Conservation (phyloP, 2,113 vertebrate genomes). For the Odontesthes bonariensis region DNA sequence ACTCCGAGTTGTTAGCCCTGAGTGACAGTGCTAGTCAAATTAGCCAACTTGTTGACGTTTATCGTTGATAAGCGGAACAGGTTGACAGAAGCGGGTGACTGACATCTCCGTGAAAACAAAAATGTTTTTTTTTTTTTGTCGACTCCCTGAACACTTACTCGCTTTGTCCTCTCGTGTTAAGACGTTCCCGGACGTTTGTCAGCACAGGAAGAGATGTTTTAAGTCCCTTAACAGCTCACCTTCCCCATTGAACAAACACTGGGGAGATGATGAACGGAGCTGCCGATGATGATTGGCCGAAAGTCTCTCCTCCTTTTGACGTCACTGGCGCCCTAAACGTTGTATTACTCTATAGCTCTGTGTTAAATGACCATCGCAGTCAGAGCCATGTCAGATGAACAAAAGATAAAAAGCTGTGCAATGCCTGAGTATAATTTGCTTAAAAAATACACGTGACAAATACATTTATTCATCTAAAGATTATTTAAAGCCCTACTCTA, state of each 20-base stretch:
- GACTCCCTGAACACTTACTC: conserved; percentile 9
- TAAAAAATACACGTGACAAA: too few species aligned
- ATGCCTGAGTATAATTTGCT: too few species aligned
- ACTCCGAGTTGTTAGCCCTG: neutral
- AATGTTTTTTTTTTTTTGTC: neutral
- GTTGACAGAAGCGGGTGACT: neutral
- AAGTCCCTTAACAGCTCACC: conserved; percentile 20
- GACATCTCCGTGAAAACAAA: neutral
- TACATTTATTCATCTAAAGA: too few species aligned
- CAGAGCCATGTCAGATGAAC: neutral
- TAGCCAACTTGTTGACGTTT: conserved; percentile 52
- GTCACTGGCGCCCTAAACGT: conserved; percentile 46
- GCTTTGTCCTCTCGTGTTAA: neutral
- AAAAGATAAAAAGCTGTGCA: neutral
- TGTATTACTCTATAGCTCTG: too few species aligned
- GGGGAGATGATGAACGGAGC: conserved; percentile 28
- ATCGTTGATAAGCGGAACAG: conserved; percentile 21
- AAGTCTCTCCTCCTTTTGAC: conserved; percentile 70
- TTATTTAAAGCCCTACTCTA: too few species aligned
- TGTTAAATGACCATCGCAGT: neutral
- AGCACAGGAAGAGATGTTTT: neutral
- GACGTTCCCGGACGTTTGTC: neutral
- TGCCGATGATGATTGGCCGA: conserved; percentile 61
- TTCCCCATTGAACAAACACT: conserved; percentile 44
- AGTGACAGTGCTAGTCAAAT: conserved; percentile 1